phyloP scores from a whole-genome alignment of 2,113 vertebrate species.

The Sturnus vulgaris region DNA sequence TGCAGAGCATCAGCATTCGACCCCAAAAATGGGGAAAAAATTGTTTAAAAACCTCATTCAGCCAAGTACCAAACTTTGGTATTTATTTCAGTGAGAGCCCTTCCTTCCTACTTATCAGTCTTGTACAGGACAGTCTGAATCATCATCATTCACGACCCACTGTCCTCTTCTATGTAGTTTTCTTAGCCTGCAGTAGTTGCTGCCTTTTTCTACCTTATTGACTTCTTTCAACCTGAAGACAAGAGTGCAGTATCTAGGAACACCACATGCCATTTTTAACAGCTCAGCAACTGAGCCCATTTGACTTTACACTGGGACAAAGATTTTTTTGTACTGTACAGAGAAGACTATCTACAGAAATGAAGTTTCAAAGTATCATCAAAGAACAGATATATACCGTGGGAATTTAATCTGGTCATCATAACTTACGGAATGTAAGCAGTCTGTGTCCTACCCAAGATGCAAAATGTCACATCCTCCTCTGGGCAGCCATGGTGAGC shows the following conservation, averaged over 20 bases:
- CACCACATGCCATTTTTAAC: not conserved
- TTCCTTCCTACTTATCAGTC: not conserved
- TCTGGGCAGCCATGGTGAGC: not conserved
- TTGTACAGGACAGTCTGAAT: not conserved
- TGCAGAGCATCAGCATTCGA: not conserved
- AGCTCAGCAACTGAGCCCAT: not conserved
- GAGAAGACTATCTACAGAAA: not conserved
- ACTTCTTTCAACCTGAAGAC: not conserved
- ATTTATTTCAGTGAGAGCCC: not conserved
- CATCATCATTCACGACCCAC: not conserved
- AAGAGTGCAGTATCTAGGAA: not conserved
- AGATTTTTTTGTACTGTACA: not conserved
- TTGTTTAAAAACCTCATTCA: not conserved
- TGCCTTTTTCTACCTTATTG: not conserved
- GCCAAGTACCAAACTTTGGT: not conserved
- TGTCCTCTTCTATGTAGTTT: not conserved
- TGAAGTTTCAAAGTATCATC: not conserved
- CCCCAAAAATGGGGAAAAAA: not conserved
- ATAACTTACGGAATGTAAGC: not conserved
- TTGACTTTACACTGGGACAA: not conserved
- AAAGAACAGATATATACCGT: not conserved
- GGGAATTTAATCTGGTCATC: not conserved
- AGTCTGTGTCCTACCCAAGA: not conserved
- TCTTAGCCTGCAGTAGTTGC: not conserved
- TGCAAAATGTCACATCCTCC: not conserved